Evolutionary conservation across 2,888 invertebrate species (phyloP).

Genomic region (Monopis laevigella): DNA sequence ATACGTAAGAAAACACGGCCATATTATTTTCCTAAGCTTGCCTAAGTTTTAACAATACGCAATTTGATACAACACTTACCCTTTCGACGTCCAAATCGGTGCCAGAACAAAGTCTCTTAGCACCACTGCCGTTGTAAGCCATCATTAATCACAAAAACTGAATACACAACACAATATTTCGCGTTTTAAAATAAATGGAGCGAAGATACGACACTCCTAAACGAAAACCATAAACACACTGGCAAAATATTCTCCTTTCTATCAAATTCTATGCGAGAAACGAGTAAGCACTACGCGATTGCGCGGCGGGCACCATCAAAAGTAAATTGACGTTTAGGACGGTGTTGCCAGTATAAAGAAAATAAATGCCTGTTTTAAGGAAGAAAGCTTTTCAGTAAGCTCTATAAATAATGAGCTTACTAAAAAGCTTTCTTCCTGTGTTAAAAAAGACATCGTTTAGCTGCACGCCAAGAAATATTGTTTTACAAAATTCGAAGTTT

Average conservation of each 20-base stretch:
- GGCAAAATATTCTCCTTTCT: too few relatives aligned
- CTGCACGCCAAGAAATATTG: too few relatives aligned
- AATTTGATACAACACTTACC: constrained; percentile 36
- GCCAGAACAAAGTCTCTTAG: constrained; percentile 63
- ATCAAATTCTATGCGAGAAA: too few relatives aligned
- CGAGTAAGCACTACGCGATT: neutral
- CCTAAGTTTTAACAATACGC: neutral
- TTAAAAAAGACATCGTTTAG: too few relatives aligned
- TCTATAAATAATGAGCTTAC: too few relatives aligned
- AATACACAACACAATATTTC: constrained; percentile 8
- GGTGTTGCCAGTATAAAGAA: neutral
- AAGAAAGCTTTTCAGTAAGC: too few relatives aligned
- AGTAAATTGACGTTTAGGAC: constrained; percentile 1
- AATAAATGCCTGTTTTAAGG: too few relatives aligned
- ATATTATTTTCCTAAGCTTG: constrained; percentile 34
- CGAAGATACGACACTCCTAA: neutral
- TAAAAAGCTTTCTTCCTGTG: too few relatives aligned
- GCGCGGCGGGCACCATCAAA: constrained; percentile 2
- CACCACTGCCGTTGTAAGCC: constrained; percentile 77
- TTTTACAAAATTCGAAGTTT: too few relatives aligned
- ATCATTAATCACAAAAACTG: constrained; percentile 58
- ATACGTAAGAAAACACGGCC: constrained; percentile 57
- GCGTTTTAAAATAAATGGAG: neutral
- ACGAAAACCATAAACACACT: neutral
- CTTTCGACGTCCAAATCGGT: constrained; percentile 62